Percentiles rank a stretch among this genome's conserved stretches.
Conservation (phyloP, 2,113 vertebrate genomes). For the Phalacrocorax pelagicus region DNA sequence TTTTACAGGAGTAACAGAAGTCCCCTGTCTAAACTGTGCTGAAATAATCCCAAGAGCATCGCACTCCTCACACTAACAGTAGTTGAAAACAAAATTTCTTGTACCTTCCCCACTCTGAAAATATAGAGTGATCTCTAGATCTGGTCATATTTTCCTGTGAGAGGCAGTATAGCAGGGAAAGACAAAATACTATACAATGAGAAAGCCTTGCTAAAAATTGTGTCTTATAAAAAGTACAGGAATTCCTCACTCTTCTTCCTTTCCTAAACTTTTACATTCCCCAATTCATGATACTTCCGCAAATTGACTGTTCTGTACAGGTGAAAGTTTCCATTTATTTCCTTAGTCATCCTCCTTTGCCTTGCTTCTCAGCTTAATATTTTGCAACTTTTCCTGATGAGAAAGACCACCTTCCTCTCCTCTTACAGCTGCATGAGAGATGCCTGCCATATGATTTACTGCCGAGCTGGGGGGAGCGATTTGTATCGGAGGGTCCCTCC, state of each 20-base stretch:
- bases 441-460: conserved; percentile 64
- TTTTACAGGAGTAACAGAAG: background rate
- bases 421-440: background rate
- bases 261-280: background rate
- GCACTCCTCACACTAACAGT: accelerated
- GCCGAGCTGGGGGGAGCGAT: background rate
- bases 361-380: background rate
- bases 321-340: background rate
- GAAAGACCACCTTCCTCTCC: background rate
- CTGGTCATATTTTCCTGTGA: background rate
- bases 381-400: background rate
- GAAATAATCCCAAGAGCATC: background rate
- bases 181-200: background rate
- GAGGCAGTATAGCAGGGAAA: background rate
- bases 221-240: background rate
- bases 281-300: background rate
- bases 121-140: background rate
- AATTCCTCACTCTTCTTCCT: background rate
- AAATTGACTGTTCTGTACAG: background rate
- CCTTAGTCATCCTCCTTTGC: background rate
- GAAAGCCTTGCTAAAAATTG: background rate
- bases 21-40: background rate
- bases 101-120: background rate
- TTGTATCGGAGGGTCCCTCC: conserved; percentile 13
- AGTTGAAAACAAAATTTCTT: background rate